Base-by-base conservation (phyloP, 2,888 invertebrate species). In the Macrophya alboannulata region DNA sequence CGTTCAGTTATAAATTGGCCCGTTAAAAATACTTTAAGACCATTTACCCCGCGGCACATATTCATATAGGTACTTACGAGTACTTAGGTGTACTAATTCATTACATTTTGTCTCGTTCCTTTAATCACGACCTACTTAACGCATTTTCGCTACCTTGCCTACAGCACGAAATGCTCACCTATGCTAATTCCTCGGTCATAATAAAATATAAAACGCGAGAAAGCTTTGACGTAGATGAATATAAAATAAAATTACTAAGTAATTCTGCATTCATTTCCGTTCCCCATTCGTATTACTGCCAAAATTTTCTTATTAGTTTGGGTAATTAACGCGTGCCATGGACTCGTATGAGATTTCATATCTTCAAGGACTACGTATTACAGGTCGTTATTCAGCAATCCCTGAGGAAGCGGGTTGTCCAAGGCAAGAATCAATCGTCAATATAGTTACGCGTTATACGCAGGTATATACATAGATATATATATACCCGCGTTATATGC, bases 121-220 rank as follows among this genome's bases (percentile, higher is more conserved):
- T 62, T 43, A 62, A 81, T 81, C 81, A 81, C 81, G 81, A 81
- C 81, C 81, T 43, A 81, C 59, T 81, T 37, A 37, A 45, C 55
- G 55, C 17, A 17, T 55, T 48, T 62, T 62, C n/a, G 12, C 48
- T n/a, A 62, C n/a, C 15, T 31, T n/a, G n/a, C n/a, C 15, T 31
- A 31, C 1, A 62, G 25, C 62, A n/a, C n/a, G 74, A 68, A 15
- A 6, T 21, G 25, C 25, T 25, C 9, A 37, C 31, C 68, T 37
- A 68, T 37, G 68, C 31, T 68, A 68, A 68, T 37, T 37, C 25
- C 6, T 68, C 21, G 12, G 25, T 37, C 31, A 37, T 68, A 25
- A 68, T 15, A 17, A 17, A 17, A 68, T 15, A 17, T 37, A 17
- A 68, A 17, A 68, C 12, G 25, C 62, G 62, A 62, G 25, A 25